These are phyloP conservation scores for Cephalophus harveyi DNA, from an alignment of 2,113 vertebrate species.

Conservation along the genomic window DNA sequence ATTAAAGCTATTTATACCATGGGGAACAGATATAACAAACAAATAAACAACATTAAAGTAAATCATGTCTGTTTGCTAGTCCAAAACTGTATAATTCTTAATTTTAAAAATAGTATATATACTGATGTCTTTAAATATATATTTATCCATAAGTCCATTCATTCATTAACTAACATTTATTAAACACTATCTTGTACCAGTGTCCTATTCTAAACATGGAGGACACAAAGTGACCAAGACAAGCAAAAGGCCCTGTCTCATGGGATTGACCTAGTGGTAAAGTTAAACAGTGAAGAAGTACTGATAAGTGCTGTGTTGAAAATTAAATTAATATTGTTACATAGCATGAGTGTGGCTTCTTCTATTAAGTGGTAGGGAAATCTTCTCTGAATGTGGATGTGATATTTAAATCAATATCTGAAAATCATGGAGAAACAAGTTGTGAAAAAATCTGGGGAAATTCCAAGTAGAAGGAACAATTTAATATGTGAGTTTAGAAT, in stretches of 20 bases:
- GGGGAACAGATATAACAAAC: not conserved
- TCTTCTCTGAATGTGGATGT: not conserved
- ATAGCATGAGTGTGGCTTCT: not conserved
- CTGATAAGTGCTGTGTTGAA: not conserved
- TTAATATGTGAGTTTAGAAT: not conserved
- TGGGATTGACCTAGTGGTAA: not conserved
- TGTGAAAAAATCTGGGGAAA: not conserved
- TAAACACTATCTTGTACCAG: not conserved
- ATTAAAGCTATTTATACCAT: not conserved
- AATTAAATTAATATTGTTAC: not conserved
- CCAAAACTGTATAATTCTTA: not conserved
- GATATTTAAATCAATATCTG: not conserved
- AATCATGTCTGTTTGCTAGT: not conserved
- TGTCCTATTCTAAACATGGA: not conserved
- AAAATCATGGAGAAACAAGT: not conserved
- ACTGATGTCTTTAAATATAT: not conserved
- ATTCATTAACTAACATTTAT: not conserved
- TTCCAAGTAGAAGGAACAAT: not conserved
- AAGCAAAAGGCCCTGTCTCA: not conserved
- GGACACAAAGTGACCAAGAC: not conserved
- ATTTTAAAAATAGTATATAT: constrained; percentile 2
- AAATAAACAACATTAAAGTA: not conserved
- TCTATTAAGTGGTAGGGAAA: not conserved
- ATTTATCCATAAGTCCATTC: not conserved
- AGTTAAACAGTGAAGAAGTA: not conserved